A percentile compares a stretch with the other conserved stretches of the same genome.
Conservation (phyloP, 2,888 invertebrate species). For the Hemaris fuciformis region DNA sequence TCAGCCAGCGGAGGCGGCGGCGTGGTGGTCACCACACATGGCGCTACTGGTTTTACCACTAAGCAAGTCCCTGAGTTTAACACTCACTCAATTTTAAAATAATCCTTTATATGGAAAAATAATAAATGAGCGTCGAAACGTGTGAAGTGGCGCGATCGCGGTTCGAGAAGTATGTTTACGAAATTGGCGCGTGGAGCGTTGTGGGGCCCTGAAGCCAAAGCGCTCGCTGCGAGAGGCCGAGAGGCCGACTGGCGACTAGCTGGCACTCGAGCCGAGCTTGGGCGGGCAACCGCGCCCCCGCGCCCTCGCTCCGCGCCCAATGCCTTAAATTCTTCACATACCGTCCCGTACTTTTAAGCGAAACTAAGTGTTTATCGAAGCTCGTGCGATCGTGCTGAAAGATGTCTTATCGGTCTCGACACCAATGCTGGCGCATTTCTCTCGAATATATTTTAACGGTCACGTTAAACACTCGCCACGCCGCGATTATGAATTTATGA, state of each 20-base stretch:
- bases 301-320: slow-evolving; percentile 54
- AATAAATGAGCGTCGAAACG: not conserved
- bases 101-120: not conserved
- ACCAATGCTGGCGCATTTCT: slow-evolving; percentile 28
- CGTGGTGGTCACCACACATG: slow-evolving; percentile 60
- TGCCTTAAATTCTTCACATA: slow-evolving; percentile 58
- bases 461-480: slow-evolving; percentile 15
- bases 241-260: slow-evolving; percentile 35
- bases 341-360: slow-evolving; percentile 51
- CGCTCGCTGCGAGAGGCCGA: slow-evolving; percentile 30
- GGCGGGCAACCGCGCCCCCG: slow-evolving; percentile 64
- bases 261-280: slow-evolving; percentile 42
- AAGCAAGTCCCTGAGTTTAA: slow-evolving; percentile 13
- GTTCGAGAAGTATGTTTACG: slow-evolving; percentile 45
- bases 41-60: slow-evolving; percentile 36
- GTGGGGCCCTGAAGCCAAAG: slow-evolving; percentile 26
- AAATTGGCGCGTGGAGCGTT: slow-evolving; percentile 25
- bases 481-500: slow-evolving; percentile 8
- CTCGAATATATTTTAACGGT: slow-evolving; percentile 18
- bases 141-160: slow-evolving; percentile 26
- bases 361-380: slow-evolving; percentile 52
- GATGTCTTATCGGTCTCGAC: slow-evolving; percentile 42
- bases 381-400: slow-evolving; percentile 37
- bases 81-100: slow-evolving; percentile 23
- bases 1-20: slow-evolving; percentile 62